These are phyloP conservation scores for Struthio camelus DNA, from an alignment of 2,113 vertebrate species.

Conservation along the genomic window DNA sequence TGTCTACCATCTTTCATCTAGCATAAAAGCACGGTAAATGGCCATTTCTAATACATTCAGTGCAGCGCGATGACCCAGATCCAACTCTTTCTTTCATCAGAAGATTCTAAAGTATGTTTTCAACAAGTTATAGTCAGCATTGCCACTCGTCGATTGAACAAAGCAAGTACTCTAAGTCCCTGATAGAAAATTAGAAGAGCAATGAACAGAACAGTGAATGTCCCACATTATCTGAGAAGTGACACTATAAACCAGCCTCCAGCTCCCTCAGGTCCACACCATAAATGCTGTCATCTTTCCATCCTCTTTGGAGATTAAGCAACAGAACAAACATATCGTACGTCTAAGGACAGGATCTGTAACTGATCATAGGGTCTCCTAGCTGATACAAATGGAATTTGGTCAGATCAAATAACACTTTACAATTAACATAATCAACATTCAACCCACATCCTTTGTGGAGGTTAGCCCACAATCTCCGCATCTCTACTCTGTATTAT, in stretches of 20 bases:
- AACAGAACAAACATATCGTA: background rate
- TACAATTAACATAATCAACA: background rate
- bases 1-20: background rate
- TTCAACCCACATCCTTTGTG: accelerated
- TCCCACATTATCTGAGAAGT: background rate
- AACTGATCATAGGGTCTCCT: background rate
- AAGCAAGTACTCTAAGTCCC: background rate
- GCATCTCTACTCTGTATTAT: background rate
- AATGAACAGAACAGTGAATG: background rate
- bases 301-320: background rate
- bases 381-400: background rate
- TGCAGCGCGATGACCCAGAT: background rate
- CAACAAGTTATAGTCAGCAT: background rate
- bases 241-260: background rate
- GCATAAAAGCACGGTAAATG: background rate
- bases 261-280: background rate
- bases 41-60: background rate
- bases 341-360: background rate
- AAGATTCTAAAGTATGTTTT: background rate
- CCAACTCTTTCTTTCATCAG: background rate
- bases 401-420: background rate
- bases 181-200: background rate
- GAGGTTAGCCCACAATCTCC: accelerated
- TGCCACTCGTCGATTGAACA: background rate
- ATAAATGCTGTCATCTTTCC: background rate